Evolutionary conservation across 1,140 invertebrate species (phyloP).

Genomic region (Euura lappo): DNA sequence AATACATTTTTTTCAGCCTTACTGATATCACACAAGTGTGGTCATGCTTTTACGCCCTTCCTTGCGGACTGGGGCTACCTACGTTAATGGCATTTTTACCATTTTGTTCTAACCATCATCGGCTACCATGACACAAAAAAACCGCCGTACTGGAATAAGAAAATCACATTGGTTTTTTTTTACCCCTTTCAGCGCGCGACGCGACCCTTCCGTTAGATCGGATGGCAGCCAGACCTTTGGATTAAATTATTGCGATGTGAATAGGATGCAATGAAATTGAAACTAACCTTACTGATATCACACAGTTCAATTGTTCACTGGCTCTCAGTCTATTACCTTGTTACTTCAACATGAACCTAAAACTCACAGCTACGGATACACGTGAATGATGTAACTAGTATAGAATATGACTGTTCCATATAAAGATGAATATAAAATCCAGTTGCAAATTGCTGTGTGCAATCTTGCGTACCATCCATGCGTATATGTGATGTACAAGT

Average conservation of each 20-base stretch:
- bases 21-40: background rate
- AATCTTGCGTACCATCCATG: too few relatives aligned
- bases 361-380: too few relatives aligned
- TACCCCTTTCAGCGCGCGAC: background rate
- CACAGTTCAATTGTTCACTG: background rate
- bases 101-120: background rate
- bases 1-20: constrained; percentile 3
- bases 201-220: background rate
- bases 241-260: background rate
- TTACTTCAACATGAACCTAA: too few relatives aligned
- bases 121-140: background rate
- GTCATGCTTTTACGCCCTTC: background rate
- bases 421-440: too few relatives aligned
- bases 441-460: too few relatives aligned
- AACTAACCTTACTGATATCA: background rate
- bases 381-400: too few relatives aligned
- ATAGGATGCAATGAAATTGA: background rate
- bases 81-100: background rate
- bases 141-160: background rate
- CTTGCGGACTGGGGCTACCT: background rate
- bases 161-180: background rate
- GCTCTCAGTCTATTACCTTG: background rate
- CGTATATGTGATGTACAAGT: too few relatives aligned
- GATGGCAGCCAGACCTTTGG: background rate
- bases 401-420: too few relatives aligned